Percentiles rank a stretch among this genome's conserved stretches.
phyloP scores from a whole-genome alignment of 2,888 invertebrate species.

The Dolomedes plantarius region DNA sequence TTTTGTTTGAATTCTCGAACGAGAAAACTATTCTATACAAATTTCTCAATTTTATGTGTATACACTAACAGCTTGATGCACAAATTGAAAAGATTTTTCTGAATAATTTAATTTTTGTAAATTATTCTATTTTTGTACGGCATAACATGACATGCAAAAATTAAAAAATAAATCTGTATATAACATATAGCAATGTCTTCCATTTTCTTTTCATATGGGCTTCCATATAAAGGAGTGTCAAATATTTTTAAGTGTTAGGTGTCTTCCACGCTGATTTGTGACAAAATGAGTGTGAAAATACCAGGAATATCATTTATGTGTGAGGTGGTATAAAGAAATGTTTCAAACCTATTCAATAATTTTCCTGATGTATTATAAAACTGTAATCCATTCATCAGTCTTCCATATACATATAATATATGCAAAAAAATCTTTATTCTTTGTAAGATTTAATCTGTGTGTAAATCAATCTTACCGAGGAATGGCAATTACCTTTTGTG shows the following conservation, averaged over 20 bases:
- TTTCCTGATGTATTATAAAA: neutral
- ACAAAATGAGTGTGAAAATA: neutral
- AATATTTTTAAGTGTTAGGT: neutral
- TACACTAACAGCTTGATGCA: too few relatives aligned
- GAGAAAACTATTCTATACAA: too few relatives aligned
- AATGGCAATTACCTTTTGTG: neutral
- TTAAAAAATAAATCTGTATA: neutral
- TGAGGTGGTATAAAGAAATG: neutral
- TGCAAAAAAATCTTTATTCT: neutral
- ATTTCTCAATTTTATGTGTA: too few relatives aligned
- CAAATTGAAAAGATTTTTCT: too few relatives aligned
- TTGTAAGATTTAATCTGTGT: neutral
- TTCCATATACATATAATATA: constrained; percentile 17
- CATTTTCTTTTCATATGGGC: constrained; percentile 1
- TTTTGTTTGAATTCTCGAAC: too few relatives aligned
- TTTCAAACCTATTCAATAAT: neutral
- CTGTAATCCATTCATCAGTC: neutral
- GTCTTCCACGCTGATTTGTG: neutral
- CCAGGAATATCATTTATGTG: neutral
- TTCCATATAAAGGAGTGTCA: neutral
- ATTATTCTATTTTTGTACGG: too few relatives aligned
- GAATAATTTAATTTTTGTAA: too few relatives aligned
- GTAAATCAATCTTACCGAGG: neutral
- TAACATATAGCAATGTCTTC: neutral
- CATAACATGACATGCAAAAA: too few relatives aligned